Percentiles rank a stretch among this genome's conserved stretches.
Conservation (phyloP, 2,888 invertebrate genomes). For the Artemia sinica region DNA sequence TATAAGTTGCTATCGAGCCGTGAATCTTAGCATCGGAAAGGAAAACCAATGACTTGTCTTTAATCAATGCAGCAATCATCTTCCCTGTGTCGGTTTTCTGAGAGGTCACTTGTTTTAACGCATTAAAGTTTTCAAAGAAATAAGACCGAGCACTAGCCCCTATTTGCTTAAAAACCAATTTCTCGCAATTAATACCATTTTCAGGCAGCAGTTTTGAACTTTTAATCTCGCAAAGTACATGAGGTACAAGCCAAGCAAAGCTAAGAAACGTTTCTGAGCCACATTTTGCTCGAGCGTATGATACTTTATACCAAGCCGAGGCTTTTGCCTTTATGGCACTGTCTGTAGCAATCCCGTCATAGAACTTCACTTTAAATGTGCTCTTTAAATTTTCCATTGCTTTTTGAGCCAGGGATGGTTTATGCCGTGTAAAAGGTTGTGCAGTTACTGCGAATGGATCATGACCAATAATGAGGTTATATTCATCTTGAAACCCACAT, state of each 20-base stretch:
- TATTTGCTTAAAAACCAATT: background rate
- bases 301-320: slow-evolving; percentile 15
- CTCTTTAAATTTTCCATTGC: background rate
- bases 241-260: slow-evolving; percentile 14
- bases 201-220: background rate
- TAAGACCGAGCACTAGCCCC: slow-evolving; percentile 2
- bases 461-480: background rate
- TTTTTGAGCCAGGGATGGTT: background rate
- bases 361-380: background rate
- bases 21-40: background rate
- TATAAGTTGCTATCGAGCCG: slow-evolving; percentile 13
- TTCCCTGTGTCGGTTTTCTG: background rate
- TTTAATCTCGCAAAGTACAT: slow-evolving; percentile 14
- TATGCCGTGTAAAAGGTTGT: background rate
- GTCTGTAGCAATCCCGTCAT: background rate
- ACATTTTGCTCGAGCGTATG: background rate
- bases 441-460: too few species aligned
- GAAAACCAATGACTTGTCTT: background rate
- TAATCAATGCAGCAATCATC: background rate
- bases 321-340: background rate
- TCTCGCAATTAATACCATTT: background rate
- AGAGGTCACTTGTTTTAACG: background rate
- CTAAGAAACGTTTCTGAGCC: background rate
- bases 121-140: background rate
- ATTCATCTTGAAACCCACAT: slow-evolving; percentile 7